A percentile compares a stretch with the other conserved stretches of the same genome.
Conservation (phyloP, 2,888 invertebrate genomes). For the Heteromyza rotundicornis region DNA sequence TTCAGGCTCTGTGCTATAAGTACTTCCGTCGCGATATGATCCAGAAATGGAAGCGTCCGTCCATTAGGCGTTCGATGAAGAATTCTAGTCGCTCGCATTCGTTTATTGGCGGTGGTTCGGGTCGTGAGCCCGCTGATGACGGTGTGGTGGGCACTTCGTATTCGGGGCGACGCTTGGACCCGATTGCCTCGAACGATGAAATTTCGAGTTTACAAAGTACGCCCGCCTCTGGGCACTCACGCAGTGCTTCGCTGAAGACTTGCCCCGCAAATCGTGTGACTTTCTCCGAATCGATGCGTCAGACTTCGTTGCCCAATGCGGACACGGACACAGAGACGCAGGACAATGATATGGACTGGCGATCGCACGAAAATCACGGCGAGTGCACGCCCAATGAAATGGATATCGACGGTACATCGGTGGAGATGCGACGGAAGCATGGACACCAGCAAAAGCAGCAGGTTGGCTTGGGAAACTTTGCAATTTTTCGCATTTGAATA, state of each 20-base stretch:
- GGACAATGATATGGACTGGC: conserved; percentile 62
- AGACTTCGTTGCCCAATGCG: conserved; percentile 80
- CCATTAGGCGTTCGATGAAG: conserved; percentile 61
- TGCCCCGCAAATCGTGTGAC: conserved; percentile 62
- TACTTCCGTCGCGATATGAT: conserved; percentile 94
- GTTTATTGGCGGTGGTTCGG: conserved; percentile 75
- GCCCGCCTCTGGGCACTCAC: conserved; percentile 73
- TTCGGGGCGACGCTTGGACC: conserved; percentile 53
- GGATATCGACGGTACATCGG: conserved; percentile 71
- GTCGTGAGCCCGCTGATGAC: conserved; percentile 68
- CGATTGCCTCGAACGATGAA: conserved; percentile 61
- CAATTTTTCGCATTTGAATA: too few relatives aligned
- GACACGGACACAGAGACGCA: conserved; percentile 72
- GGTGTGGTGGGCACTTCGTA: conserved; percentile 46
- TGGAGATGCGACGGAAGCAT: conserved; percentile 69
- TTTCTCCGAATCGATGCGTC: conserved; percentile 64
- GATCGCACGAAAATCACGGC: conserved; percentile 37
- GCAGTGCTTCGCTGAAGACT: conserved; percentile 73
- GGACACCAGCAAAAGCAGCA: conserved; percentile 60
- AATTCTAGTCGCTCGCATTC: conserved; percentile 76
- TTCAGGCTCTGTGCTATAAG: conserved; percentile 93
- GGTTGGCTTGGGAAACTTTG: conserved; percentile 22
- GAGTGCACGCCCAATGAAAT: conserved; percentile 62
- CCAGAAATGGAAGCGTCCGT: conserved; percentile 67
- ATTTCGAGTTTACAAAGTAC: conserved; percentile 67